Percentiles rank a stretch among this genome's conserved stretches.
phyloP scores from a whole-genome alignment of 2,113 vertebrate genomes.

The Microtus montanus region DNA sequence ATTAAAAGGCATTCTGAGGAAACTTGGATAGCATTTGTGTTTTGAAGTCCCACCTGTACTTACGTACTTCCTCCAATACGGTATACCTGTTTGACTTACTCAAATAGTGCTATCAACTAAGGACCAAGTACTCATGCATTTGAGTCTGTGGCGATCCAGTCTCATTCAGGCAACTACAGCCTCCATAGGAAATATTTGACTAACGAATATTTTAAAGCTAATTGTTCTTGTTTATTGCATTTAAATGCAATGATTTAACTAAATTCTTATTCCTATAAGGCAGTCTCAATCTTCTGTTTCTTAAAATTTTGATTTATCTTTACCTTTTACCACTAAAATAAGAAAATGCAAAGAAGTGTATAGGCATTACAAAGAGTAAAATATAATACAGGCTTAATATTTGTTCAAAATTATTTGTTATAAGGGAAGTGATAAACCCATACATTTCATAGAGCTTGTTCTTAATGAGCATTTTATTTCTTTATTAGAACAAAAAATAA shows the following conservation, averaged over 20 bases:
- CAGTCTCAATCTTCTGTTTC: neutral
- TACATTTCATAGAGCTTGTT: neutral
- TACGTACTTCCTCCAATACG: neutral
- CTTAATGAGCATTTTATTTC: neutral
- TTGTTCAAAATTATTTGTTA: neutral
- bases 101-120: neutral
- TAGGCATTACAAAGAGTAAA: neutral
- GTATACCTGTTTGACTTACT: neutral
- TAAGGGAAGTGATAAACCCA: neutral
- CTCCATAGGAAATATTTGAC: neutral
- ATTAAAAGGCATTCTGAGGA: neutral
- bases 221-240: neutral
- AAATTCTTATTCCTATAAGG: neutral
- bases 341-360: neutral
- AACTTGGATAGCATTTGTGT: neutral
- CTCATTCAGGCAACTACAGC: neutral
- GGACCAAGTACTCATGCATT: neutral
- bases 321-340: neutral
- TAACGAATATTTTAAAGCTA: neutral
- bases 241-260: neutral
- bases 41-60: neutral
- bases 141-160: neutral
- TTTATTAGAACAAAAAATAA: neutral
- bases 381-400: neutral
- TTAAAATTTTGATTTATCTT: conserved; percentile 4